Base-by-base conservation (phyloP, 1,140 invertebrate species). In the Bombus soroeensis region DNA sequence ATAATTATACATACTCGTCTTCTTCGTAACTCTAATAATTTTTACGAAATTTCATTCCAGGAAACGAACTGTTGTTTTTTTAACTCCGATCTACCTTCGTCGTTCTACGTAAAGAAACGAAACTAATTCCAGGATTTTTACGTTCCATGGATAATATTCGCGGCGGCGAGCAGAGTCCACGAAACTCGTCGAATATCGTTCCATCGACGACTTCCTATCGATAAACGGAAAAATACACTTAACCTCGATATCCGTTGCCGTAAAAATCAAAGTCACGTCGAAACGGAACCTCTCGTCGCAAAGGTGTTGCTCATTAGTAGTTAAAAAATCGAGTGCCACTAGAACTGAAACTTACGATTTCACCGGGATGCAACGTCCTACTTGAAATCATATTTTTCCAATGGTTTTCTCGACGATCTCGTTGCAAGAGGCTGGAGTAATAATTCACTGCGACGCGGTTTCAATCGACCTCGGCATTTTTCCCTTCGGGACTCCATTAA, bases 401-500 rank as follows among this genome's bases (percentile, higher is more conserved):
- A 75, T 18, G 6, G 9, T 18, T 28, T 34, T 32, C 9, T 22
- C 18, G 10, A 34, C 28, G 4, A 32, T 47, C 12, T 13, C 28
- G n/a, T 32, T 47, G 72, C 37, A 41, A 12, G 34, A 22, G 57
- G 57, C 6, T 25, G 28, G 18, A 25, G 75, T 59, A 64, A 76
- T 76, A 76, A 76, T 76, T 76, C 73, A 75, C 22, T 32, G 39
- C 32, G 76, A 64, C 76, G 39, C 76, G 37, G 34, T 78, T 57
- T 34, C 81, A 41, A 84, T 78, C 75, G 41, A 41, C 64, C 37
- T 57, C n/a, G 71, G 1, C 57, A 37, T 37, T 64, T 59, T n/a
- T 59, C 47, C 47, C 71, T 71, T 57, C 47, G 18, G 8, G 13
- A 71, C 22, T 53, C 83, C 76, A 84, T 84, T 78, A 84, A 76